Conservation (phyloP, 2,113 vertebrate genomes). For the Python bivittatus region DNA sequence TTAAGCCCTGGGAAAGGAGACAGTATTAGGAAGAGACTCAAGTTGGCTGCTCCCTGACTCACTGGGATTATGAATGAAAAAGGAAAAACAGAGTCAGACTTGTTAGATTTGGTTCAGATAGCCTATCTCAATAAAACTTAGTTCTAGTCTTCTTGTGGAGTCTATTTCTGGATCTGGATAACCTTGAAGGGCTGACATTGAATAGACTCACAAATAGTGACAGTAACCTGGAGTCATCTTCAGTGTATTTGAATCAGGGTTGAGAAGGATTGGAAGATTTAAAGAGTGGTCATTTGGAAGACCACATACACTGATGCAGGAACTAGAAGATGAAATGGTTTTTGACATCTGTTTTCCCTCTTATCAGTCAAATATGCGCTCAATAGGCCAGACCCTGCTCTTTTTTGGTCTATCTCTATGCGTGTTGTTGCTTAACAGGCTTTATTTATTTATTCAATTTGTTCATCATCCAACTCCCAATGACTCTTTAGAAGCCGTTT, state of each 20-base stretch:
- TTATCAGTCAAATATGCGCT: not conserved
- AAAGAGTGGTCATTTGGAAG: too few species aligned
- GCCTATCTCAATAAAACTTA: not conserved
- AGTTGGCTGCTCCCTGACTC: not conserved
- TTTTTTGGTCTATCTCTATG: slow-evolving; percentile 9
- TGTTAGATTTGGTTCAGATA: not conserved
- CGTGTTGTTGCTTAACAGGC: not conserved
- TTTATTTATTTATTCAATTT: not conserved
- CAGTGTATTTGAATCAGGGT: not conserved
- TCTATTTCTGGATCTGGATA: not conserved
- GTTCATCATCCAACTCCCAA: slow-evolving; percentile 20
- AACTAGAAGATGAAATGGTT: not conserved
- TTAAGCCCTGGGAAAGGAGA: not conserved
- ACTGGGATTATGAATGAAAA: not conserved
- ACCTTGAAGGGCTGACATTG: not conserved
- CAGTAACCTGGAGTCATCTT: not conserved
- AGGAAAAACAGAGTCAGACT: not conserved
- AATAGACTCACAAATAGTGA: not conserved
- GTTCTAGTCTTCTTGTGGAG: not conserved
- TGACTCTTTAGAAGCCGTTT: not conserved
- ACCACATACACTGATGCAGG: not conserved
- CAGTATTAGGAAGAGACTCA: not conserved
- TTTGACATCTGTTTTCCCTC: too few species aligned
- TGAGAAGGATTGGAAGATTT: not conserved
- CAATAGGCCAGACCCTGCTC: not conserved